Conservation (phyloP, 2,888 invertebrate species). For the Sipha maydis region DNA sequence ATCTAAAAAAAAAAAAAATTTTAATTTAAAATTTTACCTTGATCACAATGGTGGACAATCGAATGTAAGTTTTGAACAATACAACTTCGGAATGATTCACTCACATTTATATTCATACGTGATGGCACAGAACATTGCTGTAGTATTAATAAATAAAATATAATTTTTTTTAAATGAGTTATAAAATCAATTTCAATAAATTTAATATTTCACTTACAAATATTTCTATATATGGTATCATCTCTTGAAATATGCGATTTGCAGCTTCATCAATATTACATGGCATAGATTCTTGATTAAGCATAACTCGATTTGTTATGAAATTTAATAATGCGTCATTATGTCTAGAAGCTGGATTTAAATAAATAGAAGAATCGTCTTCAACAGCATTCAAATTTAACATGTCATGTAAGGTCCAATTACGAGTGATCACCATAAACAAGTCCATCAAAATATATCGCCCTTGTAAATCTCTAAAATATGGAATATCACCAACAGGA, state of each 20-base stretch:
- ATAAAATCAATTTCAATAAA: neutral
- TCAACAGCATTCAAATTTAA: constrained; percentile 1
- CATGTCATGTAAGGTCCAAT: constrained; percentile 47
- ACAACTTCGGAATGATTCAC: constrained; percentile 37
- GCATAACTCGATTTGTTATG: constrained; percentile 27
- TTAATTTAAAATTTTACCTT: constrained; percentile 30
- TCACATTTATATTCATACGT: constrained; percentile 32
- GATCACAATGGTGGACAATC: constrained; percentile 11
- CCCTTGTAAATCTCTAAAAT: constrained; percentile 36
- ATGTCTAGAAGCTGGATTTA: constrained; percentile 21
- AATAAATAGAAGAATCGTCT: neutral
- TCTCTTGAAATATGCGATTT: constrained; percentile 62
- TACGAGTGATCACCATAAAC: constrained; percentile 31
- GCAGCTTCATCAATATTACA: constrained; percentile 58
- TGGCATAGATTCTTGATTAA: constrained; percentile 11
- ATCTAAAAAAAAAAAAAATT: neutral
- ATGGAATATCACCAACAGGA: constrained; percentile 39
- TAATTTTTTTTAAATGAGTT: neutral
- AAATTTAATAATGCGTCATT: constrained; percentile 31
- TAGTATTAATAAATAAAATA: neutral
- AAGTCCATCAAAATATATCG: constrained; percentile 35
- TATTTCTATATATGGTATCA: constrained; percentile 60
- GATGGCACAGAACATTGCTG: constrained; percentile 44
- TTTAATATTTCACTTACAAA: constrained; percentile 59
- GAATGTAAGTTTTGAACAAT: constrained; percentile 30